phyloP scores from a whole-genome alignment of 2,888 invertebrate genomes.

The Pterostichus madidus region DNA sequence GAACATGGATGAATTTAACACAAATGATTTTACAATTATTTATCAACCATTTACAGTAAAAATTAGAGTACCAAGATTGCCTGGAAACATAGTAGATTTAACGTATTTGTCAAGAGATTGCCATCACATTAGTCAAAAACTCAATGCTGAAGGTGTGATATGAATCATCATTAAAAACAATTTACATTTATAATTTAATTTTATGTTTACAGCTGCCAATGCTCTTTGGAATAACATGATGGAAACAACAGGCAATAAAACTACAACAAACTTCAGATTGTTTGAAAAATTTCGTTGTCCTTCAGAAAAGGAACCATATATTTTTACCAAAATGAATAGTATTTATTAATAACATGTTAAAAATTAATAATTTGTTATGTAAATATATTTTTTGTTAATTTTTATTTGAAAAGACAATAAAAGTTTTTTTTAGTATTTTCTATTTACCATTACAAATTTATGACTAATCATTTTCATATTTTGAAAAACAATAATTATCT shows the following conservation, averaged over 20 bases:
- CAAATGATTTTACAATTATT: conserved; percentile 81
- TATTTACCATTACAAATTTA: neutral
- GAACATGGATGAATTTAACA: conserved; percentile 76
- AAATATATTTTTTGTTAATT: neutral
- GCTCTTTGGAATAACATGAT: conserved; percentile 83
- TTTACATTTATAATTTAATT: no score
- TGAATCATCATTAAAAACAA: no score
- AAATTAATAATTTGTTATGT: neutral
- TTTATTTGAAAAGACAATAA: neutral
- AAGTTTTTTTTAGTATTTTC: neutral
- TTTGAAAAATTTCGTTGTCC: conserved; percentile 78
- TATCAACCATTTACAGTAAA: conserved; percentile 78
- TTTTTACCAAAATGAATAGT: conserved; percentile 75
- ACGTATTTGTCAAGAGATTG: conserved; percentile 81
- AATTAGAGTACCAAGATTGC: conserved; percentile 75
- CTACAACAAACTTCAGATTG: conserved; percentile 68
- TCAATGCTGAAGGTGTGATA: conserved; percentile 78
- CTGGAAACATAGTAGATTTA: conserved; percentile 77
- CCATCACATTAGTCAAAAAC: conserved; percentile 83
- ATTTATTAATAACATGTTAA: conserved; percentile 53
- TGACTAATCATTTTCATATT: neutral
- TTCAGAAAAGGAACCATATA: conserved; percentile 76
- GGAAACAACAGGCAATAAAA: conserved; percentile 79
- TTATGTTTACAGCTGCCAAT: conserved; percentile 77
- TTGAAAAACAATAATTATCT: neutral